Conservation (phyloP, 2,888 invertebrate species). For the Ferrisia virgata region DNA sequence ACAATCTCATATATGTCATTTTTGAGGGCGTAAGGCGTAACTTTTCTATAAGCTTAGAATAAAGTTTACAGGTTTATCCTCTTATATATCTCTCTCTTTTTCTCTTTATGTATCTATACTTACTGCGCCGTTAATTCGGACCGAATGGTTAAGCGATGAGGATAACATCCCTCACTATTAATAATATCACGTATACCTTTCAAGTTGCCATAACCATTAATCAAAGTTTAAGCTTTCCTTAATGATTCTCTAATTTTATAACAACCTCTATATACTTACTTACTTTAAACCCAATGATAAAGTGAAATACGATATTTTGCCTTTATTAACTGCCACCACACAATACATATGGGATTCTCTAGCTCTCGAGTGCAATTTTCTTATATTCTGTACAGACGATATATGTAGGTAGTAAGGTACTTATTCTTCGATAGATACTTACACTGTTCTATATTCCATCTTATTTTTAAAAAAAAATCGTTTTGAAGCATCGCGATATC, state of each 20-base stretch:
- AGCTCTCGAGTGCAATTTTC: not conserved
- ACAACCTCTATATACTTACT: constrained; percentile 34
- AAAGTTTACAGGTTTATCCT: constrained; percentile 15
- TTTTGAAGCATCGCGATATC: no score
- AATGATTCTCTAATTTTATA: constrained; percentile 44
- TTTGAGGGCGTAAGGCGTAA: not conserved
- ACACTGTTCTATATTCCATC: no score
- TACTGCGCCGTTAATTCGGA: not conserved
- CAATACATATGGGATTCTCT: not conserved
- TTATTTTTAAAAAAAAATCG: no score
- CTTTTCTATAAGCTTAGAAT: constrained; percentile 17
- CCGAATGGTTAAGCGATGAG: constrained; percentile 41
- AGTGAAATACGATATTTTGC: constrained; percentile 41
- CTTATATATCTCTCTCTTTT: not conserved
- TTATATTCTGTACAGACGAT: not conserved
- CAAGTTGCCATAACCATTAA: constrained; percentile 42
- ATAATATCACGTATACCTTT: constrained; percentile 42
- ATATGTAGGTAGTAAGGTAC: not conserved
- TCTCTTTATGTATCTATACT: not conserved
- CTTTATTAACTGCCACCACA: constrained; percentile 29
- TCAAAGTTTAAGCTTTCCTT: constrained; percentile 43
- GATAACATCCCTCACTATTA: constrained; percentile 40
- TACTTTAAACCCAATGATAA: constrained; percentile 43
- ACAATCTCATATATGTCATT: constrained; percentile 27
- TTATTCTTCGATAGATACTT: no score